Conservation (phyloP, 2,888 invertebrate genomes). For the Stenodema calcarata region DNA sequence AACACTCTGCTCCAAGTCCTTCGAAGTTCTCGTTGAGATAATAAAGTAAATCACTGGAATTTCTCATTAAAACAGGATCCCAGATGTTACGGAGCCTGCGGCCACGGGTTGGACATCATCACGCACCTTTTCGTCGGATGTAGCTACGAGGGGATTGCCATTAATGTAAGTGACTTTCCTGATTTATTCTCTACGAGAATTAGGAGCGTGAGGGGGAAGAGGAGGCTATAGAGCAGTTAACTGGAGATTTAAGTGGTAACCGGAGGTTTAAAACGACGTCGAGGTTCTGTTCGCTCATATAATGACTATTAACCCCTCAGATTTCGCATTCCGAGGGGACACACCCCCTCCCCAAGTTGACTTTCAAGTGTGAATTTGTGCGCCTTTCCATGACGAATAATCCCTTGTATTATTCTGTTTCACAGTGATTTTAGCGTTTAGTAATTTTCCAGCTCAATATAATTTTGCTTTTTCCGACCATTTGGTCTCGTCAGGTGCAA, state of each 20-base stretch:
- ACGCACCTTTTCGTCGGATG: slow-evolving; percentile 25
- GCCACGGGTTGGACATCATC: neutral
- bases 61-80: slow-evolving; percentile 9
- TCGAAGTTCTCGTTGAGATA: neutral
- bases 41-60: neutral
- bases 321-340: no score
- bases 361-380: no score
- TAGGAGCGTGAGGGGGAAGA: no score
- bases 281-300: no score
- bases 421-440: no score
- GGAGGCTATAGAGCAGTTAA: neutral
- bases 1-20: neutral
- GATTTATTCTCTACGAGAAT: neutral
- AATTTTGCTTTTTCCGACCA: no score
- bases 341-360: no score
- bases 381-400: no score
- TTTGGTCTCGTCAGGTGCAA: no score
- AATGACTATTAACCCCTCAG: no score
- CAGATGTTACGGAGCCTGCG: neutral
- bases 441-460: no score
- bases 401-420: no score
- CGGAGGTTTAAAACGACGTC: neutral
- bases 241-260: neutral
- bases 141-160: slow-evolving; percentile 30
- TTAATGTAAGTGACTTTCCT: slow-evolving; percentile 8